These are phyloP conservation scores for Pagrus major DNA, from an alignment of 2,113 vertebrate genomes.

Conservation along the genomic window DNA sequence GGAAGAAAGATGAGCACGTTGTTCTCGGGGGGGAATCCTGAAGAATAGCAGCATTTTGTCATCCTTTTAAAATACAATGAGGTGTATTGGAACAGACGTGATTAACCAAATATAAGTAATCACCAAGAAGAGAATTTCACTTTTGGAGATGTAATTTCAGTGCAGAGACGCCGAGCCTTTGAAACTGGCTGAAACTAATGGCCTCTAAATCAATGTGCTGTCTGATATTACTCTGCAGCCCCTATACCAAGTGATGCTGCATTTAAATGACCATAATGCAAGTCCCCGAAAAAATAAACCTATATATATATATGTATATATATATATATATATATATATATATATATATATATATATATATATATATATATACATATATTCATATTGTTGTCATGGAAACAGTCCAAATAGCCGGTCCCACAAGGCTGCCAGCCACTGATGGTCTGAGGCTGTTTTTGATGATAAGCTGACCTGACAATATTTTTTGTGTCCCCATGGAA, in stretches of 20 bases:
- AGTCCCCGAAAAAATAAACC: slow-evolving; percentile 10
- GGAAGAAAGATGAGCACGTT: not conserved
- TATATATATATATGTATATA: not conserved
- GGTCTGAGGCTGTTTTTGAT: slow-evolving; percentile 56
- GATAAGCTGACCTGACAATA: slow-evolving; percentile 56
- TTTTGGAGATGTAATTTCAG: not conserved
- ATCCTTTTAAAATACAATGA: not conserved
- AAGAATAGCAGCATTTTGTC: slow-evolving; percentile 7
- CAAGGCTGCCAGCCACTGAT: slow-evolving; percentile 22
- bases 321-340: not conserved
- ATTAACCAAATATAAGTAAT: not conserved
- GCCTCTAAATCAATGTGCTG: slow-evolving; percentile 15
- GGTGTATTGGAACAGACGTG: not conserved
- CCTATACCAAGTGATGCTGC: not conserved
- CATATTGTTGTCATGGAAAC: slow-evolving; percentile 43
- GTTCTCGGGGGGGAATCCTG: not conserved
- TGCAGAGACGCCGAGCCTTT: slow-evolving; percentile 2
- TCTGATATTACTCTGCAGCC: not conserved
- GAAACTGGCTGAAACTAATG: slow-evolving; percentile 3
- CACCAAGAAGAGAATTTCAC: not conserved
- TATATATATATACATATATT: slow-evolving; percentile 1
- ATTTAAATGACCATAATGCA: slow-evolving; percentile 25
- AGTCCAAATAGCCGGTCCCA: slow-evolving; percentile 24
- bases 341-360: not conserved
- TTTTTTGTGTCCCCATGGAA: slow-evolving; percentile 47